Evolutionary conservation across 1,140 invertebrate genomes (phyloP).

Genomic region (Polypedilum vanderplanki): DNA sequence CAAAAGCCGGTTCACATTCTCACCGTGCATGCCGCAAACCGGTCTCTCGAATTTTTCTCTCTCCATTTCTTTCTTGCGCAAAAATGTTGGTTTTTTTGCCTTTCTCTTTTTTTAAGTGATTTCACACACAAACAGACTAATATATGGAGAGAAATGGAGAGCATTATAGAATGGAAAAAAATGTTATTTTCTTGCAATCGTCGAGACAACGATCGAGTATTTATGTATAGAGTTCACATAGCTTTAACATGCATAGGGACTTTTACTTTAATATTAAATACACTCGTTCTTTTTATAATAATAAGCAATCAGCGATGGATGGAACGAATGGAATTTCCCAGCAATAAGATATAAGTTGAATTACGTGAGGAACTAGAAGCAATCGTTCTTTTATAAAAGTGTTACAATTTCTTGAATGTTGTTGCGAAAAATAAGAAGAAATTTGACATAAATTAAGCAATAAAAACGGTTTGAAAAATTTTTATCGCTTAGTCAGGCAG

Average conservation of each 20-base stretch:
- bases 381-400: background rate
- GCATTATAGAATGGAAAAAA: too few species aligned
- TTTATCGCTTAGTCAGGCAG: background rate
- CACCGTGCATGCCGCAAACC: slow-evolving; percentile 15
- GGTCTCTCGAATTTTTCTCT: slow-evolving; percentile 17
- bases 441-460: slow-evolving; percentile 1
- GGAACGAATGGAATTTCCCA: slow-evolving; percentile 2
- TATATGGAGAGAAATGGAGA: too few species aligned
- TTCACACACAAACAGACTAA: background rate
- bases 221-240: too few species aligned
- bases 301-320: background rate
- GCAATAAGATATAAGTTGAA: background rate
- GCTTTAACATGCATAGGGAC: too few species aligned
- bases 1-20: slow-evolving; percentile 14
- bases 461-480: background rate
- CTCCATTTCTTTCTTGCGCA: slow-evolving; percentile 5
- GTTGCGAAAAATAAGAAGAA: background rate
- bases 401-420: background rate
- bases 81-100: slow-evolving; percentile 1
- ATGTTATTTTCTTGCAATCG: too few species aligned
- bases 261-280: too few species aligned
- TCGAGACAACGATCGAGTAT: too few species aligned
- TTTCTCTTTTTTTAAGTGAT: slow-evolving; percentile 14
- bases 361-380: slow-evolving; percentile 1
- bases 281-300: background rate